These are phyloP conservation scores for Leucoptera coffeella DNA, from an alignment of 2,888 invertebrate genomes.

Conservation along the genomic window DNA sequence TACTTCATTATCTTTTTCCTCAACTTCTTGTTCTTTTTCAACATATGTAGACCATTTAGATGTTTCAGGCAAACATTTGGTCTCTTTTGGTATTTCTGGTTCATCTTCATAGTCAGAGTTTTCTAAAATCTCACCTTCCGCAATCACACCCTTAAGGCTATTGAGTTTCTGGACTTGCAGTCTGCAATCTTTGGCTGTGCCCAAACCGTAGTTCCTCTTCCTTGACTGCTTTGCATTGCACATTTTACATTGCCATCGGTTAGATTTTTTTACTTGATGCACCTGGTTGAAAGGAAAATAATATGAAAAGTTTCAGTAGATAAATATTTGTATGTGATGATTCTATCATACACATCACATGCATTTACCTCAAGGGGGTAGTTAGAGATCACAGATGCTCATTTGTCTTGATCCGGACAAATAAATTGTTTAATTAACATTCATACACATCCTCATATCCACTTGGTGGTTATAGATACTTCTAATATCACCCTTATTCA, in stretches of 20 bases:
- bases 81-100: slow-evolving; percentile 6
- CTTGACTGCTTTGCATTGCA: slow-evolving; percentile 67
- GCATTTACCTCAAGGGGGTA: too few relatives aligned
- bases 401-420: neutral
- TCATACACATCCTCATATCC: neutral
- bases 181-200: slow-evolving; percentile 59
- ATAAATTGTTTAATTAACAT: neutral
- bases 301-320: too few relatives aligned
- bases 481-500: too few relatives aligned
- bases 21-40: slow-evolving; percentile 8
- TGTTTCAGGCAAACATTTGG: too few relatives aligned
- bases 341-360: too few relatives aligned
- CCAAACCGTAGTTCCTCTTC: slow-evolving; percentile 55
- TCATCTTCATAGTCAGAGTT: neutral
- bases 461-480: too few relatives aligned
- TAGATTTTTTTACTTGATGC: slow-evolving; percentile 65
- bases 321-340: too few relatives aligned
- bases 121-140: slow-evolving; percentile 7
- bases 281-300: too few relatives aligned
- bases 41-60: slow-evolving; percentile 25
- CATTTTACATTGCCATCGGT: slow-evolving; percentile 68
- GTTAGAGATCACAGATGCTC: too few relatives aligned
- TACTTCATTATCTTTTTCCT: slow-evolving; percentile 6
- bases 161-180: slow-evolving; percentile 58
- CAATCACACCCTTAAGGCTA: slow-evolving; percentile 19